These are phyloP conservation scores for Crotalus horridus DNA, from an alignment of 2,113 vertebrate species.

Conservation along the genomic window DNA sequence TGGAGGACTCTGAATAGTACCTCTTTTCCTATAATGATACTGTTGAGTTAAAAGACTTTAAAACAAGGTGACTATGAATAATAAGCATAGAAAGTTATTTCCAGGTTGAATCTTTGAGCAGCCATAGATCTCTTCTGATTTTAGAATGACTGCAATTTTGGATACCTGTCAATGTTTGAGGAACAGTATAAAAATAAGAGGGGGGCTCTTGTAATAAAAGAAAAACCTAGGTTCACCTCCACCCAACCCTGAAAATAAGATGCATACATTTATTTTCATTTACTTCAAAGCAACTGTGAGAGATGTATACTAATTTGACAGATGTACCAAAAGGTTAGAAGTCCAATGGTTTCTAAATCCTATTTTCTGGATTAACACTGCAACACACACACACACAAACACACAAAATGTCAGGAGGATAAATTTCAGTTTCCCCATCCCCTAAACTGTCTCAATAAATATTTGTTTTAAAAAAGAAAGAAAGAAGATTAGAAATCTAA, in stretches of 20 bases:
- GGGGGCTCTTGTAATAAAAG: not conserved
- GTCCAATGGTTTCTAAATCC: not conserved
- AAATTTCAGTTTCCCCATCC: not conserved
- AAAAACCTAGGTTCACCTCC: not conserved
- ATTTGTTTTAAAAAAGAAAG: not conserved
- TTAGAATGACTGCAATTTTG: not conserved
- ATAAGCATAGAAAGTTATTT: too few species aligned
- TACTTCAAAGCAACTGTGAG: not conserved
- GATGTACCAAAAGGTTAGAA: not conserved
- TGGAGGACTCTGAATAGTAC: not conserved
- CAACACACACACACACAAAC: not conserved
- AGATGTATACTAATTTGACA: not conserved
- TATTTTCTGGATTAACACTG: not conserved
- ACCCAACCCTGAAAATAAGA: not conserved
- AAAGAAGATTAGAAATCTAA: not conserved
- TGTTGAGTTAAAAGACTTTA: not conserved
- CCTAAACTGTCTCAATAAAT: not conserved
- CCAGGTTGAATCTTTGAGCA: not conserved
- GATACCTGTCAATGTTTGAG: not conserved
- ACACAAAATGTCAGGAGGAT: not conserved
- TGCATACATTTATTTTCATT: not conserved
- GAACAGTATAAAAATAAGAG: not conserved
- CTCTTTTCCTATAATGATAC: not conserved
- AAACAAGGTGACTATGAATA: not conserved
- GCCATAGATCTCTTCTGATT: not conserved